Evolutionary conservation across 2,888 invertebrate species (phyloP).

Genomic region (Brenthis hecate): DNA sequence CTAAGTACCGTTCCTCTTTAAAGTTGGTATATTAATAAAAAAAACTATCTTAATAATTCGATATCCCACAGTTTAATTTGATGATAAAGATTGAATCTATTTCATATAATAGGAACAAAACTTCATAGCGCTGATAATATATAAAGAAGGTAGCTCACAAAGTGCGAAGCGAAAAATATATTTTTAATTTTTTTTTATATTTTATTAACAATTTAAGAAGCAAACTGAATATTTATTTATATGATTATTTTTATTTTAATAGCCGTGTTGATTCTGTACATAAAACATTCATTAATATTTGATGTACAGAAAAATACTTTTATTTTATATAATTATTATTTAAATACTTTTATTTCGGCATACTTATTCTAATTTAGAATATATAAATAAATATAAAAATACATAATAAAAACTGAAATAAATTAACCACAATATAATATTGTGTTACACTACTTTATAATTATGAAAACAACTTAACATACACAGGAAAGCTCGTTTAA

Average conservation of each 20-base stretch:
- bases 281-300: too few relatives aligned
- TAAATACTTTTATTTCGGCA: too few relatives aligned
- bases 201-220: too few relatives aligned
- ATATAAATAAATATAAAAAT: conserved; percentile 15
- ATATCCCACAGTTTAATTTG: not conserved
- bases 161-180: conserved; percentile 1
- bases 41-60: too few relatives aligned
- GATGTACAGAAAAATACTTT: too few relatives aligned
- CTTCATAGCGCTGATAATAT: not conserved
- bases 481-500: conserved; percentile 18
- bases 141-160: not conserved
- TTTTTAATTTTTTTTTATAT: not conserved
- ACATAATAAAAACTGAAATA: conserved; percentile 7
- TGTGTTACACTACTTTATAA: conserved; percentile 16
- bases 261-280: too few relatives aligned
- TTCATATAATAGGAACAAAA: conserved; percentile 2
- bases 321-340: too few relatives aligned
- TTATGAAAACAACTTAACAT: conserved; percentile 19
- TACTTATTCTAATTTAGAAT: not conserved
- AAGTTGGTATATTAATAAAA: too few relatives aligned
- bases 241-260: too few relatives aligned
- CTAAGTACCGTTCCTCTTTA: too few relatives aligned
- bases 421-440: conserved; percentile 18
- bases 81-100: not conserved
- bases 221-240: not conserved